Conservation (phyloP, 2,888 invertebrate species). For the Megaustenia siamemsis region DNA sequence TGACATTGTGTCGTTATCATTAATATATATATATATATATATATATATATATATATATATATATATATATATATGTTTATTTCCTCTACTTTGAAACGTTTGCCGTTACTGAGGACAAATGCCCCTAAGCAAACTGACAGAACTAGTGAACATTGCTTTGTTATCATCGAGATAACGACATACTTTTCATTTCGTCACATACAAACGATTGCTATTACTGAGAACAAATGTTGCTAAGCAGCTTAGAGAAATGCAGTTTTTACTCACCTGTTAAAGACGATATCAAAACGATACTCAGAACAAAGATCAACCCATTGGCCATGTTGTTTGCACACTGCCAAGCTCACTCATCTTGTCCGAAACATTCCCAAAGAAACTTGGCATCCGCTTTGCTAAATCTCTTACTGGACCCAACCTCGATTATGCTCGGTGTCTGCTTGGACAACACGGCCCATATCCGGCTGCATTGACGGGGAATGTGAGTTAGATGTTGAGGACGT, state of each 20-base stretch:
- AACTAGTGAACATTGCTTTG: no score
- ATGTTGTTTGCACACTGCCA: constrained; percentile 26
- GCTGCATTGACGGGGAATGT: background rate
- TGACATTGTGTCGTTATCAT: no score
- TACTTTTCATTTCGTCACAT: no score
- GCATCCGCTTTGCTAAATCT: constrained; percentile 3
- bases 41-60: no score
- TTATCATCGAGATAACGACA: no score
- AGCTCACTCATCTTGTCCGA: constrained; percentile 21
- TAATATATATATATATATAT: no score
- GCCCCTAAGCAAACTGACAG: no score
- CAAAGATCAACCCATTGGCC: constrained; percentile 28
- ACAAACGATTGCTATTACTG: no score
- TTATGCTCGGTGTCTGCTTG: background rate
- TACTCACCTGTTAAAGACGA: constrained; percentile 19
- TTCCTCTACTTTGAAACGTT: no score
- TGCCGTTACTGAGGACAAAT: no score
- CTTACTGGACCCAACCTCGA: background rate
- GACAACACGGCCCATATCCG: background rate
- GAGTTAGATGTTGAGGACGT: background rate
- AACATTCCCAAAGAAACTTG: constrained; percentile 19
- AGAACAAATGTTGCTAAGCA: background rate
- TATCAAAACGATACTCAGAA: constrained; percentile 9
- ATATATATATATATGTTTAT: no score
- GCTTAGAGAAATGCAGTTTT: no score